Evolutionary conservation across 1,140 invertebrate species (phyloP), one percentile per base, ranked within the genome.

Genomic region (Armadillidium nasatum): DNA sequence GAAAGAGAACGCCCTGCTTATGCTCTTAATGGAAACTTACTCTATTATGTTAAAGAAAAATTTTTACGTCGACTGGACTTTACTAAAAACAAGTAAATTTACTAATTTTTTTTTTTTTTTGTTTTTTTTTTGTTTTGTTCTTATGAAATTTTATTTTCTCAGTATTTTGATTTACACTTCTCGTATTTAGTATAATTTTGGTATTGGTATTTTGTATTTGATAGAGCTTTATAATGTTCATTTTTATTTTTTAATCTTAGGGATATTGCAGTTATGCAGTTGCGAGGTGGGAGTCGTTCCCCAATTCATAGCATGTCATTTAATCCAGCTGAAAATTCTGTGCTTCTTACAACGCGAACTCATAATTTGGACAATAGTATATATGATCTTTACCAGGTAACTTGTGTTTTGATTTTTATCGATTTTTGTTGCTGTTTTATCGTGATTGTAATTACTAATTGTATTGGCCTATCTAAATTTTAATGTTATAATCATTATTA

Each of bases 1-100:
- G n/a, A n/a, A n/a, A n/a, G n/a, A n/a, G 98, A 99, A 87, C 87
- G 97, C 73, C 97, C 98, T 0, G 96, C 97, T 0, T 97, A 95
- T 85, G 92, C 95, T 13, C 91, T 98, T 3, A 91, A 96, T 84
- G 93, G 93, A 46, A 98, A 99, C 85, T 85, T 95, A 72, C 86
- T 99, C 10, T 99, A 94, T 85, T 99, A 99, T 83, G 93, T 99
- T 0, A 99, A 99, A 84, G 96, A 98, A 74, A 89, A 92, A 77
- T 93, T 89, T 82, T 86, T 99, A n/a, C 88, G 96, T 19, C 92
- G 93, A 82, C 85, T 99, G 74, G 96, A 99, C 83, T 95, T 99
- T 81, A 93, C 89, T 21, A 81, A 73, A 33, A 78, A 76, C 72
- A 81, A 79, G 75, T 77, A 74, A 72, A 72, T 22, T 9, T 19